Evolutionary conservation across 1,140 invertebrate species (phyloP), one percentile per base, ranked within the genome.

Genomic region (Caenorhabditis elegans): DNA sequence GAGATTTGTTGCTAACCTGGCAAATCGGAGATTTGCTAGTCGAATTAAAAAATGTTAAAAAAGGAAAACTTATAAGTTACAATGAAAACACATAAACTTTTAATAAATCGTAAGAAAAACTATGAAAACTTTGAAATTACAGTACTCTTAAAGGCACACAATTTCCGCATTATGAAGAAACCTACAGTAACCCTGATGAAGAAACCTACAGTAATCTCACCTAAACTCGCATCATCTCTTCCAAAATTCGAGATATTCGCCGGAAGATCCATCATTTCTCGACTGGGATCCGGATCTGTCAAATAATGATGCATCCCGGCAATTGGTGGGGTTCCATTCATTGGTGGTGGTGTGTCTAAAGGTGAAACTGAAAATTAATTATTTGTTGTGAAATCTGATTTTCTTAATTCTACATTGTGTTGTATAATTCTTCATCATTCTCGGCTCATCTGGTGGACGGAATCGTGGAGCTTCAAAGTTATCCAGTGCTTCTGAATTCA

Each of bases 401-500:
- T 28, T 70, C 15, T 6, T 2, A 47, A n/a, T 8, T 28, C 78
- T 49, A 82, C 80, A 82, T 26, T 77, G 46, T 43, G 70, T 77
- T 24, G 26, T 31, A 60, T 82, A 82, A 22, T 55, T 49, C 51
- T 78, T 82, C n/a, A 19, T 48, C 43, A 82, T 34, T 36, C 28
- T 53, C 15, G 49, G 48, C 10, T 82, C 49, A n/a, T 78, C 80
- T 22, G 80, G 75, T 24, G 80, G 80, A 2, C 75, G 26, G 22
- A 82, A 82, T 13, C 80, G 43, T 1, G 80, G 80, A 19, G 75
- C 80, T 22, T 82, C 80, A 24, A 82, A 82, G 51, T 55, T 82
- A 17, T 82, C 80, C 34, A 82, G 43, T 4, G 80, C 80, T 31
- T 77, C 80, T 82, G 39, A 43, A 79, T 24, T n/a, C n/a, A n/a